Base-by-base conservation (phyloP, 2,888 invertebrate species). In the Dryadula phaetusa region DNA sequence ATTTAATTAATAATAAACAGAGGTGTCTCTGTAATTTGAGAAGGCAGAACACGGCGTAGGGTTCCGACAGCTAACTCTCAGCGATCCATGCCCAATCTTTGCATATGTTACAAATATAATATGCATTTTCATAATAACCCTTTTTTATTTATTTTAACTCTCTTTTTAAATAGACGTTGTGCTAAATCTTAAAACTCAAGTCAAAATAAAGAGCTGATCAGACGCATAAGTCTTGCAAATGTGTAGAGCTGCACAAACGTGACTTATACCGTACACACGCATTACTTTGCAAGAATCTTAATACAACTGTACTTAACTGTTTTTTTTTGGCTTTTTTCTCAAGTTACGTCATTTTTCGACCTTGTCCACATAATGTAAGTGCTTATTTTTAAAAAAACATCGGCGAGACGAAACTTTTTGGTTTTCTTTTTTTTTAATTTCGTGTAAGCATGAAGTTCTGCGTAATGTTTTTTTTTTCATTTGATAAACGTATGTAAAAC, bases 161-260 rank as follows among this genome's bases (percentile, higher is more conserved):
- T 32, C 32, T 32, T 32, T 7, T 32, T 32, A 32, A 32, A 32
- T 7, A 32, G 8, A 32, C 32, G 3, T 32, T 32, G 32, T 32
- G 8, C n/a, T n/a, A 4, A 28, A 28, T 10, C 6, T 10, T 6
- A 12, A 46, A 46, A 14, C 22, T 37, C 14, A 34, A 44, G 20
- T 64, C 46, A 34, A 42, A 44, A 34, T 44, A 63, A 54, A 49
- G 32, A 63, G 53, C 44, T 42, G 18, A 18, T 18, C 32, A 63
- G 63, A 42, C 53, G 62, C 42, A 63, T 54, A 67, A 60, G 22
- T 62, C 62, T 66, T 66, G 62, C 58, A 37, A 28, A 22, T 68
- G 47, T 42, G 46, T 42, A 54, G 54, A n/a, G 34, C 58, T 66
- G 49, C 37, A 32, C 37, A 64, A 70, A 69, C 70, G 68, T 71